phyloP scores from a whole-genome alignment of 2,797 vertebrate genomes.

The Jordanella pulchra region DNA sequence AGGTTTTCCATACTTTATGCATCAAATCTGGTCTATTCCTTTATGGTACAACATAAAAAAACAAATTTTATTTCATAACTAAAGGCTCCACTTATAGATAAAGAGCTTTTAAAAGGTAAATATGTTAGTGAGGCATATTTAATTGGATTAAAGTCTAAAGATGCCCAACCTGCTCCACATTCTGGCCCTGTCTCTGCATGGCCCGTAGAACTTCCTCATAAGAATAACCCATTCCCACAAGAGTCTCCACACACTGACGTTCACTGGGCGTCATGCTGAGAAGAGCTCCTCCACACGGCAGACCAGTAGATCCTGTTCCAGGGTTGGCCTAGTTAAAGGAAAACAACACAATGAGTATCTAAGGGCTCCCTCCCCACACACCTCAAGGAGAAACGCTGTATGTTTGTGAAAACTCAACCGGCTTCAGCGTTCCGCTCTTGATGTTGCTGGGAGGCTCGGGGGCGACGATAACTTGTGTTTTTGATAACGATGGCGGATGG shows the following conservation, averaged over 20 bases:
- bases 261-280: conserved; percentile 87
- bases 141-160: conserved; percentile 19
- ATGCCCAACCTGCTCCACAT: conserved; percentile 91
- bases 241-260: conserved; percentile 89
- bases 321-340: conserved; percentile 52
- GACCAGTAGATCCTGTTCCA: conserved; percentile 51
- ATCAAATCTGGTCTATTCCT: background rate
- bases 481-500: conserved; percentile 80
- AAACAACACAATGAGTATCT: background rate
- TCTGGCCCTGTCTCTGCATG: conserved; percentile 96
- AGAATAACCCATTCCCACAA: conserved; percentile 95
- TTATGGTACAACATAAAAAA: conserved; percentile 1
- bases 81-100: background rate
- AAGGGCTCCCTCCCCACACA: background rate
- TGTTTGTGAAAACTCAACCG: conserved; percentile 57
- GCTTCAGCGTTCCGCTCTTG: conserved; percentile 72
- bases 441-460: conserved; percentile 58
- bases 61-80: conserved; percentile 39
- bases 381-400: background rate
- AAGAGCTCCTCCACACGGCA: conserved; percentile 72
- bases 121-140: conserved; percentile 25
- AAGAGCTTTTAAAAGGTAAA: background rate
- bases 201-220: conserved; percentile 91
- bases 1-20: background rate
- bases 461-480: conserved; percentile 67